phyloP scores from a whole-genome alignment of 2,113 vertebrate genomes.

The Halcyon malimbica region DNA sequence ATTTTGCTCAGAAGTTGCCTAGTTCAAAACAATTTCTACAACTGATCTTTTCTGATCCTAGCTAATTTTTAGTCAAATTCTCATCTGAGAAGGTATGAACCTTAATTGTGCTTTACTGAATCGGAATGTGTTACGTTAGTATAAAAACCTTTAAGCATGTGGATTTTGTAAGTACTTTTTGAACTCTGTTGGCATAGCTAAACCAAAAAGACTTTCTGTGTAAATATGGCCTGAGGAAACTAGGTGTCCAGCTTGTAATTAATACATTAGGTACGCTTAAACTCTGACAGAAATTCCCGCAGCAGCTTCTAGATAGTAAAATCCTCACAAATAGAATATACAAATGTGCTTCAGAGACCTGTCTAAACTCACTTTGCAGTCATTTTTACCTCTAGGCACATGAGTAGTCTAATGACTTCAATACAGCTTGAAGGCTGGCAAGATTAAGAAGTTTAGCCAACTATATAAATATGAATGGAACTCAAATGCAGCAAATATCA shows the following conservation, averaged over 20 bases:
- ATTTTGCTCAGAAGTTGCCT: not conserved
- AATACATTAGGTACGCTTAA: not conserved
- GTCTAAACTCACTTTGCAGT: not conserved
- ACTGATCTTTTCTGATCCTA: not conserved
- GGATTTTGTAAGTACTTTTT: not conserved
- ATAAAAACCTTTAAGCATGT: not conserved
- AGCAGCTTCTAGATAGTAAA: not conserved
- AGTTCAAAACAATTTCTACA: not conserved
- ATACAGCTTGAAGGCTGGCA: conserved; percentile 5
- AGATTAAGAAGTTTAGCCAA: not conserved
- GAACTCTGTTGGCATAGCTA: not conserved
- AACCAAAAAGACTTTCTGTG: not conserved
- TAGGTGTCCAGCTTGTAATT: not conserved
- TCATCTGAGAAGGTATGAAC: not conserved
- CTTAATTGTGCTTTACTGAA: not conserved
- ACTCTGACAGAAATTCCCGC: not conserved
- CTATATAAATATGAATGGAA: not conserved
- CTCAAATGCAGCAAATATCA: not conserved
- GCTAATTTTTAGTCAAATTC: not conserved
- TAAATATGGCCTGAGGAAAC: not conserved
- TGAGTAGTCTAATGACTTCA: not conserved
- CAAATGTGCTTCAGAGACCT: not conserved
- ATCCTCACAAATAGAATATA: not conserved
- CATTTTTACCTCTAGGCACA: not conserved
- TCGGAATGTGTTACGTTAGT: not conserved